Percentiles rank a stretch among this genome's conserved stretches.
Evolutionary conservation across 2,888 invertebrate genomes (phyloP).

Genomic region (Drosophila cyrtoloma): DNA sequence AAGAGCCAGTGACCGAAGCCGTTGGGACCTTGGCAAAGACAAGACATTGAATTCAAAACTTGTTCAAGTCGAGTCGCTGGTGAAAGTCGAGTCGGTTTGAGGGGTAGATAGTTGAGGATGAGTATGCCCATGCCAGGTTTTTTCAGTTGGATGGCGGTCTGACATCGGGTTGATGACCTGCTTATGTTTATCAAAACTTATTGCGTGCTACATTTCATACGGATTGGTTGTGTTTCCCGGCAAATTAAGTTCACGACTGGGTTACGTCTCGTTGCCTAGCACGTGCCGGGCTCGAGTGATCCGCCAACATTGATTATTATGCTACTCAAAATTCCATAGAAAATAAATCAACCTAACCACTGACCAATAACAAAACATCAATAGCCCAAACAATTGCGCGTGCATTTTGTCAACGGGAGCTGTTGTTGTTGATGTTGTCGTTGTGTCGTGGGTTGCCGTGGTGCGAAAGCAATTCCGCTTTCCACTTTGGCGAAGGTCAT

Average conservation of each 20-base stretch:
- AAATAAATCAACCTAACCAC: slow-evolving; percentile 65
- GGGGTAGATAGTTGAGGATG: background rate
- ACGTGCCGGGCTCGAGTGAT: slow-evolving; percentile 36
- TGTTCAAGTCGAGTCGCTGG: slow-evolving; percentile 10
- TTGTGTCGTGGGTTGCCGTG: slow-evolving; percentile 60
- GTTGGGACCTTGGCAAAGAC: slow-evolving; percentile 63
- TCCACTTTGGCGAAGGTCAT: slow-evolving; percentile 78
- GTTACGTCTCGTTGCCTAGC: slow-evolving; percentile 40
- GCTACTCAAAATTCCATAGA: slow-evolving; percentile 63
- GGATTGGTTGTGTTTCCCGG: slow-evolving; percentile 9
- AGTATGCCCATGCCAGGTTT: background rate
- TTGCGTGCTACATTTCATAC: slow-evolving; percentile 54
- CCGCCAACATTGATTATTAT: slow-evolving; percentile 38
- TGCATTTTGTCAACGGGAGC: slow-evolving; percentile 7
- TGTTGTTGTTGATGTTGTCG: slow-evolving; percentile 12
- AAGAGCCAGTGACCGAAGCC: slow-evolving; percentile 31
- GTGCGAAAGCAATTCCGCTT: slow-evolving; percentile 56
- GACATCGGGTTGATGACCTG: slow-evolving; percentile 66
- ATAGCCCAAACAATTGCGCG: slow-evolving; percentile 27
- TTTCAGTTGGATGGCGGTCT: slow-evolving; percentile 12
- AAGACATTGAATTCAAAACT: slow-evolving; percentile 62
- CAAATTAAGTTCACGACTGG: slow-evolving; percentile 37
- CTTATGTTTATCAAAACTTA: slow-evolving; percentile 63
- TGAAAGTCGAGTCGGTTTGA: slow-evolving; percentile 1
- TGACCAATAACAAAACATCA: slow-evolving; percentile 65